Conservation (phyloP, 2,888 invertebrate genomes). For the Heliconius cydno region DNA sequence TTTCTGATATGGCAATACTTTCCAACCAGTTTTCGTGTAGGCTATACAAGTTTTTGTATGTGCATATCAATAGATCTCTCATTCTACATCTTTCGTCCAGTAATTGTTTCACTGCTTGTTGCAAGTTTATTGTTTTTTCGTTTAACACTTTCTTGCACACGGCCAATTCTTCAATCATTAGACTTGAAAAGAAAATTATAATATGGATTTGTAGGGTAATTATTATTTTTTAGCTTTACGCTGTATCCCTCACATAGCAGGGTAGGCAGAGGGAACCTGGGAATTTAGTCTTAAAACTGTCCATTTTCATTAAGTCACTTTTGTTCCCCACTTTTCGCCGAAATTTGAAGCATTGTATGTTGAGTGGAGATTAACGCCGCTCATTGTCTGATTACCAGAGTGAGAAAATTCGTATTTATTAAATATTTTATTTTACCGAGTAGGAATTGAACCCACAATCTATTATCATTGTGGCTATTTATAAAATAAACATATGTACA, state of each 20-base stretch:
- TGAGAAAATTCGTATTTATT: too few relatives aligned
- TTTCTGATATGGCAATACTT: slow-evolving; percentile 74
- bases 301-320: too few relatives aligned
- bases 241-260: background rate
- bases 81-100: slow-evolving; percentile 87
- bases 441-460: too few relatives aligned
- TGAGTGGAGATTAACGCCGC: too few relatives aligned
- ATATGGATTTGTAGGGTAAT: background rate
- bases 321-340: too few relatives aligned
- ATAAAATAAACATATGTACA: background rate
- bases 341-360: too few relatives aligned
- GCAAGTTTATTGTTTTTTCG: slow-evolving; percentile 87
- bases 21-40: slow-evolving; percentile 78
- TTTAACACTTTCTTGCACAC: slow-evolving; percentile 92
- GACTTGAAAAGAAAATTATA: slow-evolving; percentile 77
- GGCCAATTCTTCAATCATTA: slow-evolving; percentile 96
- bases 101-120: slow-evolving; percentile 87
- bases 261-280: background rate
- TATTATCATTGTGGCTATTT: background rate
- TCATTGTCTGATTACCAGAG: too few relatives aligned
- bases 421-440: too few relatives aligned
- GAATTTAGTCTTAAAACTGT: too few relatives aligned
- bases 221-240: too few relatives aligned
- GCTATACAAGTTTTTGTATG: slow-evolving; percentile 84
- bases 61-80: slow-evolving; percentile 85